Evolutionary conservation across 2,888 invertebrate genomes (phyloP).

Genomic region (Scaptomyza polygonia): DNA sequence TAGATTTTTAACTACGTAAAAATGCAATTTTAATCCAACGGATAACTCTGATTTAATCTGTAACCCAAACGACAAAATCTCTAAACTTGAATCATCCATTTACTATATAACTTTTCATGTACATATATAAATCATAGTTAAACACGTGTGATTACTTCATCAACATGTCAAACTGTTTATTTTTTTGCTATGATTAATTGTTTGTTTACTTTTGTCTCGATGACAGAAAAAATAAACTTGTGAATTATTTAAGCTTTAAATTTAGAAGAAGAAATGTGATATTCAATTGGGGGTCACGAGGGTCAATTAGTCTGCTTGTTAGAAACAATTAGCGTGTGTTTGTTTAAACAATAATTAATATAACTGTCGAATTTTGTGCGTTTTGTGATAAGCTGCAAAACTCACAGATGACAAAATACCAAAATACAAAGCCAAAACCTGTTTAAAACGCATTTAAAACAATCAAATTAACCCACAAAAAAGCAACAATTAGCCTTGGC

Average conservation of each 20-base stretch:
- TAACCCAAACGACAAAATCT: no score
- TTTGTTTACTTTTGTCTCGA: conserved; percentile 8
- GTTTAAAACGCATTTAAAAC: conserved; percentile 50
- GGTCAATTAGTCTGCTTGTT: conserved; percentile 2
- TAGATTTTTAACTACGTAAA: no score
- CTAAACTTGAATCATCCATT: no score
- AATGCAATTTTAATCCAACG: no score
- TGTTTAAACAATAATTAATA: not conserved
- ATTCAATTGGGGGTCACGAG: conserved; percentile 6
- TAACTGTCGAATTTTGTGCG: not conserved
- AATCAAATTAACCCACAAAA: conserved; percentile 62
- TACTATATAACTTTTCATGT: no score
- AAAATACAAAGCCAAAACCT: conserved; percentile 44
- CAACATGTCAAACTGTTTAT: conserved; percentile 11
- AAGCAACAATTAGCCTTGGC: conserved; percentile 59
- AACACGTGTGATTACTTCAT: conserved; percentile 56
- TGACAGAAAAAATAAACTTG: conserved; percentile 48
- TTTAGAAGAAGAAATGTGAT: conserved; percentile 15
- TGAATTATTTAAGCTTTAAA: conserved; percentile 29
- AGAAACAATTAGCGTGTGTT: conserved; percentile 2
- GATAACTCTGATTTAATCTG: no score
- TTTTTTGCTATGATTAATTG: not conserved
- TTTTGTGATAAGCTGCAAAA: conserved; percentile 18
- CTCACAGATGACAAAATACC: not conserved
- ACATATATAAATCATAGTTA: no score